Conservation (phyloP, 37 sponge, comb jelly and placozoan species). For the Axinella damicornis region DNA sequence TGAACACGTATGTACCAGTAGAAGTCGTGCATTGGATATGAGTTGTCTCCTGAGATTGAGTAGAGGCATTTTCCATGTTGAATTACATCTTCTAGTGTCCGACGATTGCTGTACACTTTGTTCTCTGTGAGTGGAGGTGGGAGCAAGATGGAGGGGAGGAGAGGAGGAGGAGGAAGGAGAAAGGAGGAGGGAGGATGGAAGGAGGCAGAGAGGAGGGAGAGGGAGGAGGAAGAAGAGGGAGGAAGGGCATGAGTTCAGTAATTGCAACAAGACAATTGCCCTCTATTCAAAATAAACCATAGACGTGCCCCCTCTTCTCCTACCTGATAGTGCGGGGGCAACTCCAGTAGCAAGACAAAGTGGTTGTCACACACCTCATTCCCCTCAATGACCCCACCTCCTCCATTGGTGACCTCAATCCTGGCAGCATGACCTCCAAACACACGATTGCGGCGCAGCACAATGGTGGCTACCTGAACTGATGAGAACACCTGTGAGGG, state of each 20-base stretch:
- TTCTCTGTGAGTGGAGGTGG: constrained; percentile 42
- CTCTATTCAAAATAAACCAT: no score
- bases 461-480: constrained; percentile 75
- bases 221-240: no score
- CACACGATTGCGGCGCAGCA: constrained; percentile 60
- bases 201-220: no score
- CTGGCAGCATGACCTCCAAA: constrained; percentile 79
- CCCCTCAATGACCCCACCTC: constrained; percentile 71
- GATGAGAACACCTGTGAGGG: constrained; percentile 71
- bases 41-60: constrained; percentile 78
- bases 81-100: constrained; percentile 62
- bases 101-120: constrained; percentile 60
- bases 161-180: no score
- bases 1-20: constrained; percentile 50
- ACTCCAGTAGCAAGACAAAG: constrained; percentile 82
- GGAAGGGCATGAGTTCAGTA: no score
- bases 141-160: background rate
- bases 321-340: constrained; percentile 57
- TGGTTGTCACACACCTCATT: constrained; percentile 86
- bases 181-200: no score
- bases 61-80: constrained; percentile 67
- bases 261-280: no score
- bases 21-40: constrained; percentile 83
- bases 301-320: no score
- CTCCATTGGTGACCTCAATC: constrained; percentile 82